Evolutionary conservation across 2,888 invertebrate genomes (phyloP), one percentile per base, ranked within the genome.

Genomic region (Anodontia alba): DNA sequence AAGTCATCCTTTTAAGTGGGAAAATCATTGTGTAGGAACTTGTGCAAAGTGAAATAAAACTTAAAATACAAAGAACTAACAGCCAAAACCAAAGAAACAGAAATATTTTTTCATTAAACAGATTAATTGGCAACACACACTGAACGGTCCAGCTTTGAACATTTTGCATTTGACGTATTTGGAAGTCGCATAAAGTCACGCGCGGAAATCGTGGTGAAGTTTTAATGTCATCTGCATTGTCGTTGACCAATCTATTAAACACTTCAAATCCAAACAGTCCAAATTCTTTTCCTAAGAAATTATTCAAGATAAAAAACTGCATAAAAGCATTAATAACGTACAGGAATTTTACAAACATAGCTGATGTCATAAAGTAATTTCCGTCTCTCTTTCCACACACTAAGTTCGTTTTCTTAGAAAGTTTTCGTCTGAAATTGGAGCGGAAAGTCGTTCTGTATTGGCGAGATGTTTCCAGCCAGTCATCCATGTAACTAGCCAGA

Each of bases 1-100:
- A 92, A 8, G 87, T 77, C 0, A 89, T 77, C 23, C 90, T 84
- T 71, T 90, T 91, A 26, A 88, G 81, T 72, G 89, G 90, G 62
- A 91, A 87, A 80, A 91, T 78, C 42, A 91, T 87, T 10, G 89
- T 83, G 80, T 92, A 92, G 20, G 90, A 75, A 81, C 88, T 90
- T 38, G 88, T 84, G 17, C 84, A 51, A 29, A 91, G 49, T 36
- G 90, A 89, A 42, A 89, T 75, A 10, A 86, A 84, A 29, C 90
- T 89, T 8, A 88, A 70, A 8, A 89, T 54, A 38, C 90, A 86
- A 0, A 92, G 86, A 3, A 92, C 78, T 1, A 91, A 89, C 26
- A 92, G 80, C 92, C 92, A 92, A 80, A 92, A 92, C 92, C 92
- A 92, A 43, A 92, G 82, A 79, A 92, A 90, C n/a, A 92, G 89